Conservation (phyloP, 2,888 invertebrate species). For the Orthosia cruda region DNA sequence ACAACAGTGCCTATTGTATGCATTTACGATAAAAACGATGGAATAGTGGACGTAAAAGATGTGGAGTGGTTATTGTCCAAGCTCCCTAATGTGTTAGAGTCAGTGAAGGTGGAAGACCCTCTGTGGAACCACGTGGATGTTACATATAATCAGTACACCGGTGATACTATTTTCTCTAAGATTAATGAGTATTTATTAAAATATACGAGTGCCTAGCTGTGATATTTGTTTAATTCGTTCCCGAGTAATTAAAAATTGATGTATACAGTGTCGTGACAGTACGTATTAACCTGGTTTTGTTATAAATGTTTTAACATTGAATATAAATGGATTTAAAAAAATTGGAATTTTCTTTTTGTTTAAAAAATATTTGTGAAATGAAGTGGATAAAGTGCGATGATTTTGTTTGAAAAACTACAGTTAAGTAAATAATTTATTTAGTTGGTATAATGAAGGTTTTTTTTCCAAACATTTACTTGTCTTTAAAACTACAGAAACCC, state of each 20-base stretch:
- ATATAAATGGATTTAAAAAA: constrained; percentile 25
- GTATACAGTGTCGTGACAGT: constrained; percentile 16
- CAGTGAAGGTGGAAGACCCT: constrained; percentile 90
- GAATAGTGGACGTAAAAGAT: constrained; percentile 92
- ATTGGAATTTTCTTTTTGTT: neutral
- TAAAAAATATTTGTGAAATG: constrained; percentile 4
- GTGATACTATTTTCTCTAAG: too few relatives aligned
- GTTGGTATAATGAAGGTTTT: neutral
- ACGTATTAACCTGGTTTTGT: constrained; percentile 43
- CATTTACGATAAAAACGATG: constrained; percentile 85
- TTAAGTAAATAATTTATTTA: neutral
- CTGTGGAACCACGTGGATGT: constrained; percentile 79
- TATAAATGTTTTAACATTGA: constrained; percentile 26
- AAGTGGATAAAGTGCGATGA: constrained; percentile 14
- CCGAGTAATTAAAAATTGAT: constrained; percentile 36
- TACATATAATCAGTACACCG: constrained; percentile 74
- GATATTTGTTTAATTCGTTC: constrained; percentile 35
- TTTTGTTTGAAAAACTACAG: neutral
- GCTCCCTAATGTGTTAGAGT: constrained; percentile 91
- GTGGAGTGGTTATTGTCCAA: constrained; percentile 88
- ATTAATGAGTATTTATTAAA: constrained; percentile 87
- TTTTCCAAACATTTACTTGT: neutral
- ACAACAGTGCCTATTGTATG: constrained; percentile 77
- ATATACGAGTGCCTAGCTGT: constrained; percentile 61
- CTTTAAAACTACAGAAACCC: too few relatives aligned